Conservation (phyloP, 2,888 invertebrate species). For the Eledone cirrhosa region DNA sequence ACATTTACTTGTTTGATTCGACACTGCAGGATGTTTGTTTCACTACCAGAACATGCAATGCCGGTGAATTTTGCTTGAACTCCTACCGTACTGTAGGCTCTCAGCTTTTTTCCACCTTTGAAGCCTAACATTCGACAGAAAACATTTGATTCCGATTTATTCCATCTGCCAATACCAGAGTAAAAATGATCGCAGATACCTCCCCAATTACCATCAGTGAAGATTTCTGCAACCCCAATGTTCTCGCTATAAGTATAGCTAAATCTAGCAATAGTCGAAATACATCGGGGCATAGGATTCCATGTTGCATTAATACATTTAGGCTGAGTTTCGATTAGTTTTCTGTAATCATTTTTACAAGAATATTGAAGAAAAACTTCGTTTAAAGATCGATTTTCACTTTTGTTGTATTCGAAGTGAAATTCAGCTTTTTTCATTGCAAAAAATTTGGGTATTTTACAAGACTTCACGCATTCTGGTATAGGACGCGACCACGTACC, state of each 20-base stretch:
- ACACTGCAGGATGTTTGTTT: neutral
- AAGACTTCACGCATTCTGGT: neutral
- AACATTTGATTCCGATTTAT: neutral
- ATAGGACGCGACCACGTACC: neutral
- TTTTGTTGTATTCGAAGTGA: neutral
- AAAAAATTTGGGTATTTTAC: neutral
- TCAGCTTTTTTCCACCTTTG: neutral
- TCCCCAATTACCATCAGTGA: neutral
- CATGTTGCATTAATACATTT: neutral
- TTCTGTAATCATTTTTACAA: neutral
- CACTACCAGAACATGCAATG: neutral
- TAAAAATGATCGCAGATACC: neutral
- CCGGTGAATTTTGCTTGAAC: neutral
- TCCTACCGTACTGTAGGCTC: neutral
- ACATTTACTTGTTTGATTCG: neutral
- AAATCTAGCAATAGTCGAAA: neutral
- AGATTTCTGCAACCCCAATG: neutral
- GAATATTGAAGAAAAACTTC: neutral
- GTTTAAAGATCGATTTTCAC: neutral
- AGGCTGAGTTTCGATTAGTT: neutral
- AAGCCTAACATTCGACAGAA: neutral
- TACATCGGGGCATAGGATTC: neutral
- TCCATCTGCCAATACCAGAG: neutral
- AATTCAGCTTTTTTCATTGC: neutral
- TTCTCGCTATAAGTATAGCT: neutral